Conservation (phyloP, 2,888 invertebrate species). For the Chrysotoxum bicinctum region DNA sequence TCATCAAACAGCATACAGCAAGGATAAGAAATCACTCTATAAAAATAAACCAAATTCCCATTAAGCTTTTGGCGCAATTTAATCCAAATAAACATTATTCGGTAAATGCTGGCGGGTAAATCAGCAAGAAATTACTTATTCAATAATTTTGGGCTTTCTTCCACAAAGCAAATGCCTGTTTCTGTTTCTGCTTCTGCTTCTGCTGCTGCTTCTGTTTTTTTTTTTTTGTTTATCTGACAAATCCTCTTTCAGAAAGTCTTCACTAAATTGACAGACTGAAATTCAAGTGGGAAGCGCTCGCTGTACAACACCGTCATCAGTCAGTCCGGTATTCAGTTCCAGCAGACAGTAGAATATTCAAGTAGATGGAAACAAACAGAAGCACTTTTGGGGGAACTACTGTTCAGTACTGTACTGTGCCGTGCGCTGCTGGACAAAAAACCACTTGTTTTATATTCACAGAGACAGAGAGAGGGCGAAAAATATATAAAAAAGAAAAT, state of each 20-base stretch:
- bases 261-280: constrained; percentile 26
- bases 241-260: constrained; percentile 22
- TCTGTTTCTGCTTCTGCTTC: neutral
- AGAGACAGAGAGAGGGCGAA: constrained; percentile 13
- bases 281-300: constrained; percentile 31
- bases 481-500: neutral
- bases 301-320: constrained; percentile 36
- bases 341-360: constrained; percentile 39
- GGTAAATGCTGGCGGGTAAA: constrained; percentile 14
- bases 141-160: neutral
- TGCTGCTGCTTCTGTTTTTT: neutral
- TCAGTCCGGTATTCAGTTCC: constrained; percentile 23
- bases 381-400: constrained; percentile 29
- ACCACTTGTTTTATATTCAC: constrained; percentile 49
- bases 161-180: neutral
- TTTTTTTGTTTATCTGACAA: constrained; percentile 20
- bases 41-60: neutral
- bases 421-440: constrained; percentile 28
- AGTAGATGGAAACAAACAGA: constrained; percentile 44
- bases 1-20: neutral
- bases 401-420: neutral
- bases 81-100: constrained; percentile 10
- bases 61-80: constrained; percentile 14
- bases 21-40: neutral
- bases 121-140: constrained; percentile 26